Conservation (phyloP, 64 coral and sea anemone genomes). For the Platygyra sinensis region DNA sequence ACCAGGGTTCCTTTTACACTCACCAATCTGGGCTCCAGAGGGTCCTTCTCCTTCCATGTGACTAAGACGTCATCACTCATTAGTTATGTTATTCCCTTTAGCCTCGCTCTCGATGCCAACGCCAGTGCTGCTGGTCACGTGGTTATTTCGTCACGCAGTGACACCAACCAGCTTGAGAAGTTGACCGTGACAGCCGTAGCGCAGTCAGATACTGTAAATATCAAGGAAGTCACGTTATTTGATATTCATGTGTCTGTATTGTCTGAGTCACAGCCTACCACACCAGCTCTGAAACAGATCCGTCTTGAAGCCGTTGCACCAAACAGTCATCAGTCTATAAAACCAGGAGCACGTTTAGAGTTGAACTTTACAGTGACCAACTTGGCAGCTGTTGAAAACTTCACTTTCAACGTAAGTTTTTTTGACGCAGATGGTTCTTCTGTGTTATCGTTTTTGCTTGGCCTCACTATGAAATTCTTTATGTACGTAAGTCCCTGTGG, state of each 20-base stretch:
- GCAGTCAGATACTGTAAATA: not conserved
- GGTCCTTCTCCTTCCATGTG: not conserved
- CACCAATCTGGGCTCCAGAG: conserved; percentile 17
- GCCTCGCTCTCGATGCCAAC: conserved; percentile 1
- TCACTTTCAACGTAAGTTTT: conserved; percentile 2
- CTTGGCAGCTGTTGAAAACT: not conserved
- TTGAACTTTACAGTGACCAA: conserved; percentile 21
- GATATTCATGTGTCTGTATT: not conserved
- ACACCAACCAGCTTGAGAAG: not conserved
- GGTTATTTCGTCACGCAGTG: conserved; percentile 19
- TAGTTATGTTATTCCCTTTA: conserved; percentile 24
- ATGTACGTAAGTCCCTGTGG: too few species aligned
- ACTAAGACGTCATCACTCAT: not conserved
- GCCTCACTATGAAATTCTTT: too few species aligned
- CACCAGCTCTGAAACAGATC: not conserved
- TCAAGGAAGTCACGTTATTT: not conserved
- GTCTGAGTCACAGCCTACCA: not conserved
- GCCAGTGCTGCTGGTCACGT: not conserved
- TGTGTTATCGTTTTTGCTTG: too few species aligned
- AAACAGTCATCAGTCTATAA: not conserved
- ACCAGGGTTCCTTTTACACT: conserved; percentile 34
- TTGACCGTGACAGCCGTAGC: conserved; percentile 4
- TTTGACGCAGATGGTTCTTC: too few species aligned
- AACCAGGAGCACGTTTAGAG: not conserved
- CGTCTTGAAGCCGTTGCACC: not conserved